These are phyloP conservation scores for Aethina tumida DNA, from an alignment of 1,140 invertebrate species.

Conservation along the genomic window DNA sequence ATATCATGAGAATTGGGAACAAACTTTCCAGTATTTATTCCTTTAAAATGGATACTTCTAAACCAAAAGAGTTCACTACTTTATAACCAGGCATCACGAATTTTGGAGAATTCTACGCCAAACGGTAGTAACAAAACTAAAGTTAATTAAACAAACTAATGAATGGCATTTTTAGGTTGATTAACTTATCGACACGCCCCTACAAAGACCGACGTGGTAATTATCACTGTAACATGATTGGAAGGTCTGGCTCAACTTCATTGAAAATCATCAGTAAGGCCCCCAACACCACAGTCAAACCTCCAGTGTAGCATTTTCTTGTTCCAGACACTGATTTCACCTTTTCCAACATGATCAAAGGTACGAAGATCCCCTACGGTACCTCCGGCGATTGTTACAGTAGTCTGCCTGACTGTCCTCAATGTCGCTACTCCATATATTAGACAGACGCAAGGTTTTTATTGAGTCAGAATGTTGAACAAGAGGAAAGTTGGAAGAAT, in stretches of 20 bases:
- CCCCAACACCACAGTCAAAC: not conserved
- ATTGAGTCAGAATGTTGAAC: too few relatives aligned
- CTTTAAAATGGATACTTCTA: slow-evolving; percentile 53
- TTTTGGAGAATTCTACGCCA: slow-evolving; percentile 61
- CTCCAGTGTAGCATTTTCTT: too few relatives aligned
- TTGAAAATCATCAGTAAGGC: slow-evolving; percentile 45
- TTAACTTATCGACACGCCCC: slow-evolving; percentile 54
- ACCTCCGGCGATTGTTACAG: slow-evolving; percentile 84
- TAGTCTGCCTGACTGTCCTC: slow-evolving; percentile 55
- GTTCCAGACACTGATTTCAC: slow-evolving; percentile 61
- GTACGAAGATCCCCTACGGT: slow-evolving; percentile 56
- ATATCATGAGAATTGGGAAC: slow-evolving; percentile 53
- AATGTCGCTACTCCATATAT: slow-evolving; percentile 75
- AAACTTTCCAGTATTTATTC: slow-evolving; percentile 54
- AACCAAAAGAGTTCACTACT: slow-evolving; percentile 64
- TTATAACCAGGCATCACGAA: slow-evolving; percentile 51
- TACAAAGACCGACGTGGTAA: slow-evolving; percentile 46
- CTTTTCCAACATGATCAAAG: slow-evolving; percentile 51
- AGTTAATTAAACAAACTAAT: too few relatives aligned
- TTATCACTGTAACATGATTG: slow-evolving; percentile 48
- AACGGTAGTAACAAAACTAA: too few relatives aligned
- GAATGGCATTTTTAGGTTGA: slow-evolving; percentile 55
- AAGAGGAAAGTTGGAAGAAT: too few relatives aligned
- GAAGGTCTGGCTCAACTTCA: slow-evolving; percentile 48
- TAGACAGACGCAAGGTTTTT: too few relatives aligned